A percentile compares a stretch with the other conserved stretches of the same genome.
Evolutionary conservation across 2,113 vertebrate species (phyloP).

Genomic region (Phrynosoma platyrhinos): DNA sequence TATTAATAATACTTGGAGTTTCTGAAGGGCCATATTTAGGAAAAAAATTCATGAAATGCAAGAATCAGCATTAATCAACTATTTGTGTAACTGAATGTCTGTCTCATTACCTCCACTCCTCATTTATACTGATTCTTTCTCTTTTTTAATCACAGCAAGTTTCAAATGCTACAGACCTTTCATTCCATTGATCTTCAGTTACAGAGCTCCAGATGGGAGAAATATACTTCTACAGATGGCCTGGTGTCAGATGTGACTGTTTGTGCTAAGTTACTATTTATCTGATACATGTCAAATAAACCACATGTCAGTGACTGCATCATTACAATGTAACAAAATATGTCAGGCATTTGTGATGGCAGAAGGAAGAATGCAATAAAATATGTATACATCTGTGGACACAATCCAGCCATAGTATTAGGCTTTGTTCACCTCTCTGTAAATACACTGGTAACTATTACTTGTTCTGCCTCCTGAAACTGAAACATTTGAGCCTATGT

Average conservation of each 20-base stretch:
- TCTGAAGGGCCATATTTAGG: not conserved
- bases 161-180: not conserved
- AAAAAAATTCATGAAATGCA: not conserved
- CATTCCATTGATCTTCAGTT: conserved; percentile 15
- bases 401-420: not conserved
- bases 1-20: not conserved
- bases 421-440: not conserved
- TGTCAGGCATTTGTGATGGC: not conserved
- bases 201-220: conserved; percentile 20
- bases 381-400: not conserved
- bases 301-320: not conserved
- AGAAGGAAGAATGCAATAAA: not conserved
- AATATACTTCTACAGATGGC: not conserved
- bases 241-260: conserved; percentile 6
- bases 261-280: conserved; percentile 21
- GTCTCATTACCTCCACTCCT: not conserved
- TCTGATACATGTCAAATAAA: not conserved
- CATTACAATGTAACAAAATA: not conserved
- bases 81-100: conserved; percentile 8
- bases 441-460: not conserved
- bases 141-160: not conserved
- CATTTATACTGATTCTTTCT: conserved; percentile 22
- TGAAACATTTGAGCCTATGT: not conserved
- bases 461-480: conserved; percentile 7
- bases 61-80: not conserved